These are phyloP conservation scores for Hylomyscus alleni DNA, from an alignment of 2,797 vertebrate species.

Conservation along the genomic window DNA sequence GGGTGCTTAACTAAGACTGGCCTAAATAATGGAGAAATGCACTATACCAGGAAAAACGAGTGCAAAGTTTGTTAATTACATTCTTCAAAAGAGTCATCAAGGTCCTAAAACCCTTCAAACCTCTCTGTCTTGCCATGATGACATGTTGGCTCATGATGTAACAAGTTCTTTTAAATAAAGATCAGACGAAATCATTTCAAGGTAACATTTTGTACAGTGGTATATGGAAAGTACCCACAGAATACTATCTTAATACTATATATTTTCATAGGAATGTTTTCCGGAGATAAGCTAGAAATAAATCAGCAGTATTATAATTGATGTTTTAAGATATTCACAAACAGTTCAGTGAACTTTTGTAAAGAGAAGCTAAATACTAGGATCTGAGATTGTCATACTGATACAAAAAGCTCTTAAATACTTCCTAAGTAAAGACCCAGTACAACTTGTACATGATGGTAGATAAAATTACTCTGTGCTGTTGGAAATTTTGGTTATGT, in stretches of 20 bases:
- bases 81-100: conserved; percentile 8
- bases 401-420: neutral
- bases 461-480: neutral
- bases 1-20: neutral
- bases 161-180: conserved; percentile 1
- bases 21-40: conserved; percentile 13
- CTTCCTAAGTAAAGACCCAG: neutral
- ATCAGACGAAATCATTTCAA: conserved; percentile 33
- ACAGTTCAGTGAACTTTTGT: neutral
- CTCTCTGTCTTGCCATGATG: neutral
- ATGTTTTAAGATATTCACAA: neutral
- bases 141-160: neutral
- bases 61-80: conserved; percentile 1
- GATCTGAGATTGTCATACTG: neutral
- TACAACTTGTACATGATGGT: neutral
- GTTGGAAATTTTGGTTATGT: neutral
- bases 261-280: neutral
- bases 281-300: conserved; percentile 7
- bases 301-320: neutral
- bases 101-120: neutral
- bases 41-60: neutral
- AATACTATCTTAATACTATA: neutral
- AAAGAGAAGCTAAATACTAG: neutral
- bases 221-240: neutral
- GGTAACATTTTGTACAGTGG: neutral